Evolutionary conservation across 1,140 invertebrate species (phyloP), one percentile per base, ranked within the genome.

Genomic region (Zaprionus camerounensis): DNA sequence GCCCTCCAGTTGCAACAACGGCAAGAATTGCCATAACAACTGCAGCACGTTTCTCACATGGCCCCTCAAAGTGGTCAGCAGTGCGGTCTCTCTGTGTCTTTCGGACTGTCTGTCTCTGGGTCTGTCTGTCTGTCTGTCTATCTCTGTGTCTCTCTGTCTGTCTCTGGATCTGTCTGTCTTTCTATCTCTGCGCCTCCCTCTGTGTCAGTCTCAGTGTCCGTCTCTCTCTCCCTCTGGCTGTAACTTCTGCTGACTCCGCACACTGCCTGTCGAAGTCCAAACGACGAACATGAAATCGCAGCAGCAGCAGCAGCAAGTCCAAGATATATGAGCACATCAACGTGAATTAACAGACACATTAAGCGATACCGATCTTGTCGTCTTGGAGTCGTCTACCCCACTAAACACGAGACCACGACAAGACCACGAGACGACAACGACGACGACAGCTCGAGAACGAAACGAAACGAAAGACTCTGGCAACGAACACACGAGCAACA

Each of bases 311-410:
- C 41, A 38, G 34, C 34, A 36, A 22, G 36, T 80, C 62, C 61
- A 57, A 86, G 82, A 86, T 88, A 86, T 86, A 86, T 87, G 82
- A 82, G 83, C 80, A 86, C 82, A 86, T 86, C 82, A 86, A 86
- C 59, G 82, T 86, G 82, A 86, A 86, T 86, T 86, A 86, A 86
- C 82, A 86, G 83, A 77, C 82, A 86, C 82, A 87, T 86, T 86
- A 86, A 86, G 74, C 80, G 84, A 84, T 87, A 82, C 77, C 78
- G 84, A 87, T 87, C 81, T 80, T 9, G 73, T 53, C 22, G 51
- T 20, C 44, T 53, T 24, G 53, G 49, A 63, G 57, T 63, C 65
- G 71, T 74, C 65, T 49, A 69, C 38, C 31, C 31, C 36, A 55
- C 64, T 76, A 74, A 78, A 78, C 79, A 76, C 67, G 68, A 85